Conservation (phyloP, 2,797 vertebrate species). For the Vireo griseus region DNA sequence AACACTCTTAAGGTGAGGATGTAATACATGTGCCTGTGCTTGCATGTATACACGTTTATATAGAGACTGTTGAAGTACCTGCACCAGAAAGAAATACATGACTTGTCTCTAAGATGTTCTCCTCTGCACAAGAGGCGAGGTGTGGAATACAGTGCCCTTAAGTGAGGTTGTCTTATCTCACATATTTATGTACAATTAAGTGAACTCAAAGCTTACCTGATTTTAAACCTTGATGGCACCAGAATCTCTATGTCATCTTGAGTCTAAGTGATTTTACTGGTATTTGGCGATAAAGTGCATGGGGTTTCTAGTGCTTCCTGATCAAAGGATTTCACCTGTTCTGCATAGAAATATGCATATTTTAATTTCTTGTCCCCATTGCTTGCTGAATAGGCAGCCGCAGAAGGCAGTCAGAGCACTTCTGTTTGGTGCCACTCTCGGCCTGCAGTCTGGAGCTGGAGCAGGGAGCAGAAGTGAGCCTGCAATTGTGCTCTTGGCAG, state of each 20-base stretch:
- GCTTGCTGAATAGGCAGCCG: neutral
- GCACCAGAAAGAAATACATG: neutral
- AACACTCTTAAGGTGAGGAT: neutral
- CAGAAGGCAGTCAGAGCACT: fast-evolving
- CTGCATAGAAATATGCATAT: neutral
- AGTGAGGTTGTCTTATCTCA: neutral
- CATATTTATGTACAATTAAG: neutral
- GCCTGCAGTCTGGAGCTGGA: neutral
- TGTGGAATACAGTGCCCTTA: neutral
- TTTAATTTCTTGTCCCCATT: neutral
- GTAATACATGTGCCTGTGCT: neutral
- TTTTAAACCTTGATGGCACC: neutral
- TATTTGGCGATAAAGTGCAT: neutral
- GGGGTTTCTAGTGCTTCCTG: neutral
- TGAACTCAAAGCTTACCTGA: neutral
- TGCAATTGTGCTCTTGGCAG: neutral
- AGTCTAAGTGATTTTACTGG: neutral
- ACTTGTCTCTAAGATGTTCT: neutral
- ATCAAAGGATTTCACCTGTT: neutral
- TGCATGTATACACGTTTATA: fast-evolving
- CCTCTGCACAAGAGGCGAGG: neutral
- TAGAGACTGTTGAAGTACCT: neutral
- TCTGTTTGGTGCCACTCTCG: neutral
- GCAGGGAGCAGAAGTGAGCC: neutral
- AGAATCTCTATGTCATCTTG: too few relatives aligned